A percentile compares a stretch with the other conserved stretches of the same genome.
These are phyloP conservation scores for Camelus dromedarius DNA, from an alignment of 2,113 vertebrate species.

Conservation along the genomic window DNA sequence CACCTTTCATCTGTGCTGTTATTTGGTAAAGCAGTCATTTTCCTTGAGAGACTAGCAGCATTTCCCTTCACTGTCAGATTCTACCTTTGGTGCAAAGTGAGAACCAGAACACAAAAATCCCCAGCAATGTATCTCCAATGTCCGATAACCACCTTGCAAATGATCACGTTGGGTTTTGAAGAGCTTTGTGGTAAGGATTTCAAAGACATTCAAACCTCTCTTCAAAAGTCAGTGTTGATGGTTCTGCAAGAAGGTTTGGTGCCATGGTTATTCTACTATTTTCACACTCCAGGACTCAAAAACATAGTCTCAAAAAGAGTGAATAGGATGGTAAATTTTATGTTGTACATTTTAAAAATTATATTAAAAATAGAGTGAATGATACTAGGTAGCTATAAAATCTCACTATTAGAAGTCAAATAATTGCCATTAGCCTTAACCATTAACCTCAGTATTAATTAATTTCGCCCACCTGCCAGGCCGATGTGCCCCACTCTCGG, in stretches of 20 bases:
- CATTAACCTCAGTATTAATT: not conserved
- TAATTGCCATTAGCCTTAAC: not conserved
- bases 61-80: not conserved
- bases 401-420: constrained; percentile 8
- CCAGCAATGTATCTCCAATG: not conserved
- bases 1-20: not conserved
- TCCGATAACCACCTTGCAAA: not conserved
- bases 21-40: not conserved
- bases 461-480: not conserved
- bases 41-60: not conserved
- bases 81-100: not conserved
- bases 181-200: not conserved
- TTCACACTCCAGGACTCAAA: not conserved
- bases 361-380: not conserved
- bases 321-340: constrained; percentile 15
- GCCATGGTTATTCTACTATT: not conserved
- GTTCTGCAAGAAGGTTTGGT: not conserved
- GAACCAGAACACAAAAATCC: not conserved
- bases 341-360: not conserved
- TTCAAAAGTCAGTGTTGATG: not conserved
- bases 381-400: not conserved
- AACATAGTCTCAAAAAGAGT: constrained; percentile 5
- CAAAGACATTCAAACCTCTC: not conserved
- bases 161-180: not conserved
- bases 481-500: not conserved